Evolutionary conservation across 2,797 vertebrate genomes (phyloP).

Genomic region (Zonotrichia albicollis): DNA sequence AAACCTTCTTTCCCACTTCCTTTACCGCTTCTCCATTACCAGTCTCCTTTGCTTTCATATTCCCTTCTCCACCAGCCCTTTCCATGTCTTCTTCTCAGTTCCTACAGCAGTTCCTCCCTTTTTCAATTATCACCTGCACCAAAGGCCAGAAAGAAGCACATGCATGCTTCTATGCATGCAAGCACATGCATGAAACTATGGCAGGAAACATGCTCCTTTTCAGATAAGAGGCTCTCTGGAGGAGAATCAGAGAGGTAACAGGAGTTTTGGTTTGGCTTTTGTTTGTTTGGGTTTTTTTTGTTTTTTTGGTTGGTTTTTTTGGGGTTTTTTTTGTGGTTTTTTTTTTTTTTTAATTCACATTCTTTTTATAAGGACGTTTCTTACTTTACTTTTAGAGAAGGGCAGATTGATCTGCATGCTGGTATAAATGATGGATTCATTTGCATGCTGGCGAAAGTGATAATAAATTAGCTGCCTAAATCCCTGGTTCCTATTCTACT

Average conservation of each 20-base stretch:
- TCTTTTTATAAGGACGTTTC: not conserved
- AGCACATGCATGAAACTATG: not conserved
- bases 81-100: not conserved
- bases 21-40: not conserved
- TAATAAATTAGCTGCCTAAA: constrained; percentile 35
- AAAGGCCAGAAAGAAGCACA: not conserved
- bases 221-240: not conserved
- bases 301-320: not conserved
- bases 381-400: not conserved
- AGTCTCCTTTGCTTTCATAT: not conserved
- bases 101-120: not conserved
- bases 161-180: no score
- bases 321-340: no score
- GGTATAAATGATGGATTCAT: constrained; percentile 7
- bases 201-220: not conserved
- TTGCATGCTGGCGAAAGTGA: not conserved
- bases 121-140: not conserved
- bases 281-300: not conserved
- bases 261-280: not conserved
- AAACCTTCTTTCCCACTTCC: not conserved
- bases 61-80: not conserved
- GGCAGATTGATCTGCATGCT: constrained; percentile 13
- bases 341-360: not conserved
- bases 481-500: not conserved
- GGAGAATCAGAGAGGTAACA: not conserved